These are phyloP conservation scores for Tympanuchus pallidicinctus DNA, from an alignment of 2,113 vertebrate genomes.

Conservation along the genomic window DNA sequence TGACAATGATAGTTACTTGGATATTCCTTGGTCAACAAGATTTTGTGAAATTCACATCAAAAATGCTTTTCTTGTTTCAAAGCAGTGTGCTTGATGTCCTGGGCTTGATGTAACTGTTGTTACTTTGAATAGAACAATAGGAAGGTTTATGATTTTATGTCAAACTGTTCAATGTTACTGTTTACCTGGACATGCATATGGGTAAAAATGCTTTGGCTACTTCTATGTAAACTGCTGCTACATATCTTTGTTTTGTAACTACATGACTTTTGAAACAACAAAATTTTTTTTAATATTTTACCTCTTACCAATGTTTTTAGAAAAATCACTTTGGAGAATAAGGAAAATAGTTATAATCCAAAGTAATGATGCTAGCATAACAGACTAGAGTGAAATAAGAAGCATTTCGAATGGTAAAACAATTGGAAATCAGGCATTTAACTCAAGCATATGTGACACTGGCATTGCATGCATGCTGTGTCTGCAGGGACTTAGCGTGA, in stretches of 20 bases:
- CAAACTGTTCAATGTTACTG: neutral
- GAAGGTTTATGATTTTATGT: neutral
- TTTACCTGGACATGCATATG: neutral
- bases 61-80: neutral
- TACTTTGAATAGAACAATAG: neutral
- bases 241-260: neutral
- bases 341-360: neutral
- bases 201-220: neutral
- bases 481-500: neutral
- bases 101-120: neutral
- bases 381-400: neutral
- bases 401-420: neutral
- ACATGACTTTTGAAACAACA: neutral
- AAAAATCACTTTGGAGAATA: neutral
- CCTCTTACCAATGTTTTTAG: neutral
- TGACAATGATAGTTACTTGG: neutral
- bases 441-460: neutral
- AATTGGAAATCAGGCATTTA: constrained; percentile 41
- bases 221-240: neutral
- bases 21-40: neutral
- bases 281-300: accelerated
- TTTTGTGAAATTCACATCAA: neutral
- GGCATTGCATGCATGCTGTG: neutral
- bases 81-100: neutral
- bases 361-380: neutral